Percentiles rank a stretch among this genome's conserved stretches.
phyloP scores from a whole-genome alignment of 35 echinoderm and acorn worm species.

The Acanthaster planci region DNA sequence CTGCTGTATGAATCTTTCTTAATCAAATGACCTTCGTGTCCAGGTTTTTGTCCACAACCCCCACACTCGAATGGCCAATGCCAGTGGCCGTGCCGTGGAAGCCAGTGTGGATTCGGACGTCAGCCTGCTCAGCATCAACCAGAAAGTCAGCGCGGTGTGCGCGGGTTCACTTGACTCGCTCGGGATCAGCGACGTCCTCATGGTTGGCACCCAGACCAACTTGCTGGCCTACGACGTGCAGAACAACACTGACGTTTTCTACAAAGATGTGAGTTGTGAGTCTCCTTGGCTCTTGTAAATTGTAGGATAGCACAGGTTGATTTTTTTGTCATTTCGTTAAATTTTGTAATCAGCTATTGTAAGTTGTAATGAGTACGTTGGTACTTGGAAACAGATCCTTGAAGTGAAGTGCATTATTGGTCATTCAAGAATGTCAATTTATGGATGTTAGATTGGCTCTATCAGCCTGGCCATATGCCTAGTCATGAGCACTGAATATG shows the following conservation, averaged over 20 bases:
- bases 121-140: slow-evolving; percentile 91
- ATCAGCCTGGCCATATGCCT: too few relatives aligned
- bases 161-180: slow-evolving; percentile 79
- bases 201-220: slow-evolving; percentile 97
- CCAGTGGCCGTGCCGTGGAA: slow-evolving; percentile 77
- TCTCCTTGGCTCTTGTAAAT: too few relatives aligned
- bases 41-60: slow-evolving; percentile 99
- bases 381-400: too few relatives aligned
- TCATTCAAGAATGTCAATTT: too few relatives aligned
- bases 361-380: too few relatives aligned
- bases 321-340: too few relatives aligned
- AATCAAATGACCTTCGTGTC: not conserved
- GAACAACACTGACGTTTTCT: slow-evolving; percentile 98
- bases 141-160: slow-evolving; percentile 73
- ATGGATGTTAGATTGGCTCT: too few relatives aligned
- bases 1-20: too few relatives aligned
- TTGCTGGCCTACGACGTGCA: slow-evolving; percentile 97
- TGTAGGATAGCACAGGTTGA: too few relatives aligned
- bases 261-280: slow-evolving; percentile 98
- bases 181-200: slow-evolving; percentile 78
- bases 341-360: too few relatives aligned
- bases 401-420: too few relatives aligned
- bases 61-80: slow-evolving; percentile 51
- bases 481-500: too few relatives aligned
- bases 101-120: slow-evolving; percentile 83